Evolutionary conservation across 1,140 invertebrate genomes (phyloP), one percentile per base, ranked within the genome.

Genomic region (Colletes gigas): DNA sequence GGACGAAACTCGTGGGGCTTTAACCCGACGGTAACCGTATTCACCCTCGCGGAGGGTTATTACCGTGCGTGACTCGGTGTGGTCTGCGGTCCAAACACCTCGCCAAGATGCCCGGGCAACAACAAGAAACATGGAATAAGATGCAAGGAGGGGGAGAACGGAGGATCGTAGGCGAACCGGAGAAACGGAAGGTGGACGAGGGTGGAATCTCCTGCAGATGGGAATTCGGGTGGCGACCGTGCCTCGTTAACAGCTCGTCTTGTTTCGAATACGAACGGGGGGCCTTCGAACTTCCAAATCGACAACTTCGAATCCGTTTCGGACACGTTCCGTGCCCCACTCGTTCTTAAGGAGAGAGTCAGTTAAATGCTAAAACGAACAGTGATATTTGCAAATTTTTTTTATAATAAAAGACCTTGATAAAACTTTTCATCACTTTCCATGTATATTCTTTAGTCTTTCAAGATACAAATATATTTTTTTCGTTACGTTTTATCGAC

Each of bases 21-120:
- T 91, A 90, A 87, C 88, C 89, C 76, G 54, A 47, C 81, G 66
- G 89, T 92, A 92, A 92, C 90, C 91, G 88, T 92, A 90, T 91
- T 92, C 92, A 92, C 91, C 91, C 92, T 91, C 88, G 85, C 88
- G 85, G 30, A 85, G 91, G 91, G 90, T 92, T 92, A 92, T 92
- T 92, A 92, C 90, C 83, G 88, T 91, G 84, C 90, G 88, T 90
- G 89, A 88, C 88, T 87, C 89, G 89, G 91, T 92, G 92, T 92
- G 92, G 92, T 92, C 91, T 92, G 92, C 90, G 91, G 91, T 92
- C 89, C 89, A 86, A 89, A 90, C 83, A 88, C 90, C 89, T 89
- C 89, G 81, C 65, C 85, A 74, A 87, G 82, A 90, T 89, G 88
- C 84, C 87, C 83, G 85, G 82, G 74, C 76, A 85, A 54, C 55